phyloP scores from a whole-genome alignment of 2,113 vertebrate genomes.

The Mormyrus lacerda region DNA sequence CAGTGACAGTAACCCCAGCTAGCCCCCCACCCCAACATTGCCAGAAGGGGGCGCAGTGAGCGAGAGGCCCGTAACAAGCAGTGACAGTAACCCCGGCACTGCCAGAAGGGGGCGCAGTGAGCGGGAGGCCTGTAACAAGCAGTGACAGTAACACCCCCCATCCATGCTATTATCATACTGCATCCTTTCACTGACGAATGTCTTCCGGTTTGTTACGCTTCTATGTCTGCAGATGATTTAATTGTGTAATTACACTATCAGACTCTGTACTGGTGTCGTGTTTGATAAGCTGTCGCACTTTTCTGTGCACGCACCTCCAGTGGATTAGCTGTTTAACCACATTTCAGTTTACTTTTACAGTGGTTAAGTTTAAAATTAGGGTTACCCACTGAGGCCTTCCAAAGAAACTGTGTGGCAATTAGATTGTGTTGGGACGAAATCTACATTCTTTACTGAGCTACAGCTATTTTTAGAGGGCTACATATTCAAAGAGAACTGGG shows the following conservation, averaged over 20 bases:
- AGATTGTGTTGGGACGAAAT: neutral
- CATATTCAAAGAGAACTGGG: neutral
- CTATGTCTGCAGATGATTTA: neutral
- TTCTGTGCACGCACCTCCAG: neutral
- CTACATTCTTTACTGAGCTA: neutral
- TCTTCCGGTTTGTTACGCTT: too few species aligned
- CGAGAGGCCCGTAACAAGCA: neutral
- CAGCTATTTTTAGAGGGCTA: neutral
- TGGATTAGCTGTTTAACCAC: neutral
- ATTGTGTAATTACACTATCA: neutral
- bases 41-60: slow-evolving; percentile 5
- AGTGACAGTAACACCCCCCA: neutral
- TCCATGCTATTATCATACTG: neutral
- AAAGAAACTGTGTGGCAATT: neutral
- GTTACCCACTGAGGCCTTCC: neutral
- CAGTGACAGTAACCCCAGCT: neutral
- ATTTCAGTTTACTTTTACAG: neutral
- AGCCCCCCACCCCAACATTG: slow-evolving; percentile 80
- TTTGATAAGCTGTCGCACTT: neutral
- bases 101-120: slow-evolving; percentile 8
- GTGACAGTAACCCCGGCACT: slow-evolving; percentile 91
- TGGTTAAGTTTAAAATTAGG: neutral
- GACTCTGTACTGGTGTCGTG: neutral
- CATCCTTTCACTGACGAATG: neutral
- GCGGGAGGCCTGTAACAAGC: neutral